phyloP scores from a whole-genome alignment of 2,797 vertebrate species.

The Tenualosa thibaudeaui region DNA sequence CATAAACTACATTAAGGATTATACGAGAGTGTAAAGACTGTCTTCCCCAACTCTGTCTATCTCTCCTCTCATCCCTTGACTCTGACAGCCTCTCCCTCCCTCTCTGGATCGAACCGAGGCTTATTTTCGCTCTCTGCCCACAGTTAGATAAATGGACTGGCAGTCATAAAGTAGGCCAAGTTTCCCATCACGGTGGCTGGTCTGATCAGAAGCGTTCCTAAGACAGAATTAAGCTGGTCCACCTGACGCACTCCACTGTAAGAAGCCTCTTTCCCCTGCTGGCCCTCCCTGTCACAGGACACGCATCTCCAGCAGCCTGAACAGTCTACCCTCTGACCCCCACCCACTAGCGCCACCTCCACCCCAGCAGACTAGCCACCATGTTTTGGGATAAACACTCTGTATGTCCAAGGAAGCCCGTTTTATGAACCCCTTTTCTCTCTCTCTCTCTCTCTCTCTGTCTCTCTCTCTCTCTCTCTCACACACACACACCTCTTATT shows the following conservation, averaged over 20 bases:
- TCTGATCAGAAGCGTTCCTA: background rate
- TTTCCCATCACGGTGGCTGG: background rate
- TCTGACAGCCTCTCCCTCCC: background rate
- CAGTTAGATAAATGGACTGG: constrained; percentile 48
- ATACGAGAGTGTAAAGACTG: background rate
- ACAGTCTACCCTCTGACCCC: background rate
- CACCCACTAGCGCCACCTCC: background rate
- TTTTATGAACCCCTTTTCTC: background rate
- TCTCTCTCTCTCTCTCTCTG: background rate
- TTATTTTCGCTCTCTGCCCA: constrained; percentile 51
- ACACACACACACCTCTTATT: background rate
- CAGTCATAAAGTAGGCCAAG: background rate
- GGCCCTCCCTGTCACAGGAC: background rate
- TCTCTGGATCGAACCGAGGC: background rate
- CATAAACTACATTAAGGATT: background rate
- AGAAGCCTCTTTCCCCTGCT: background rate
- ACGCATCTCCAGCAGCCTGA: background rate
- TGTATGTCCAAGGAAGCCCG: background rate
- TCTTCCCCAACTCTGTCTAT: background rate
- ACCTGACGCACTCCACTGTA: background rate
- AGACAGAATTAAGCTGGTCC: background rate
- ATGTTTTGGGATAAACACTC: background rate
- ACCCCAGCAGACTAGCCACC: background rate
- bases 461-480: background rate
- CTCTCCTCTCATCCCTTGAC: background rate